Conservation (phyloP, 1,140 invertebrate species). For the Rhyzopertha dominica region DNA sequence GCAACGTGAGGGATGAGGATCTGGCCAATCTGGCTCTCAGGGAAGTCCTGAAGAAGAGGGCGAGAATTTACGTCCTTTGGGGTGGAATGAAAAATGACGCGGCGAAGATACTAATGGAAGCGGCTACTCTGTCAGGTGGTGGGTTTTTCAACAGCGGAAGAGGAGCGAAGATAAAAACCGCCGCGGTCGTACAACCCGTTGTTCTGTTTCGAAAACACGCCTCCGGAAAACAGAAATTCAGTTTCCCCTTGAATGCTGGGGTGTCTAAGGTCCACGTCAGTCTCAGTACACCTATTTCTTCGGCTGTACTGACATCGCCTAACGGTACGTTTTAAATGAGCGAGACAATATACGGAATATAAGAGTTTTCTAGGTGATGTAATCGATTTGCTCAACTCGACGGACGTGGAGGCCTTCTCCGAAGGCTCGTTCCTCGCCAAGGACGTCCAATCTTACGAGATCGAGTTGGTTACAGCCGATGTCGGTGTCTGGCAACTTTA, state of each 20-base stretch:
- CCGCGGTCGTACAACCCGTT: neutral
- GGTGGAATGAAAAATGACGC: slow-evolving; percentile 4
- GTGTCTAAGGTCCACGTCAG: slow-evolving; percentile 15
- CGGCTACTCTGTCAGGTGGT: neutral
- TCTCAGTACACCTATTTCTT: slow-evolving; percentile 1
- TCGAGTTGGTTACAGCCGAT: neutral
- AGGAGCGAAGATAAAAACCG: neutral
- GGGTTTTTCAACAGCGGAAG: slow-evolving; percentile 2
- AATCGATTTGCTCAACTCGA: slow-evolving; percentile 17
- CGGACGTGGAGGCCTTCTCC: slow-evolving; percentile 10
- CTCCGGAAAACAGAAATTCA: neutral
- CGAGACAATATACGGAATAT: neutral
- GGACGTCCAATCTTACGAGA: slow-evolving; percentile 16
- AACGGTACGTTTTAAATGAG: neutral
- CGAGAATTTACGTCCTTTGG: slow-evolving; percentile 14
- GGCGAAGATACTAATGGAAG: slow-evolving; percentile 2
- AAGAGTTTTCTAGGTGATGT: slow-evolving; percentile 17
- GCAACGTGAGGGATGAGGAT: slow-evolving; percentile 19
- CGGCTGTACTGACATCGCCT: slow-evolving; percentile 6
- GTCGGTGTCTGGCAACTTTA: slow-evolving; percentile 3
- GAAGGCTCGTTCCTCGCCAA: slow-evolving; percentile 4
- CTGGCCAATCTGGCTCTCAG: slow-evolving; percentile 22
- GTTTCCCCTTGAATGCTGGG: slow-evolving; percentile 16
- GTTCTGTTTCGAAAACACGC: slow-evolving; percentile 5
- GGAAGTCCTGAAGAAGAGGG: slow-evolving; percentile 11